Conservation (phyloP, 2,888 invertebrate genomes). For the Brachyopa scutellaris region DNA sequence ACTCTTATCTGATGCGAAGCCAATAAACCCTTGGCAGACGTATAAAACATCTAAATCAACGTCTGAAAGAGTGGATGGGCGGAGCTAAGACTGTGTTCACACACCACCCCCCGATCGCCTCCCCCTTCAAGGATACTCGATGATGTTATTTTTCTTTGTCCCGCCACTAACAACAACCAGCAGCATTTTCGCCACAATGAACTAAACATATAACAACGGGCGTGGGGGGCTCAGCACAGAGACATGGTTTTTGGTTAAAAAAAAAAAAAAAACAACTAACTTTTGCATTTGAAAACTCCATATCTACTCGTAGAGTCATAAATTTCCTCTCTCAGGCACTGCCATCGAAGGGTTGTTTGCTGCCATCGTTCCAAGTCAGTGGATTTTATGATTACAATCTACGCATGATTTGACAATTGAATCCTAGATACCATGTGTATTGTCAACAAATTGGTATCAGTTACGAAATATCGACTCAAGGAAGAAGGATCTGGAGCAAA, state of each 20-base stretch:
- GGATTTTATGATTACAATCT: conserved; percentile 75
- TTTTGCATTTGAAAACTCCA: conserved; percentile 2
- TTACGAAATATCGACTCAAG: conserved; percentile 67
- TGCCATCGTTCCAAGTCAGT: conserved; percentile 74
- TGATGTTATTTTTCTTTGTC: conserved; percentile 43
- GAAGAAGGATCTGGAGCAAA: no score
- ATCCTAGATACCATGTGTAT: conserved; percentile 74
- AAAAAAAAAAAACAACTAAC: conserved; percentile 16
- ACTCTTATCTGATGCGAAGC: conserved; percentile 72
- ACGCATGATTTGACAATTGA: conserved; percentile 76
- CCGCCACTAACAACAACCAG: conserved; percentile 25
- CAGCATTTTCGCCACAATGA: conserved; percentile 60
- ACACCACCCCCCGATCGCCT: not conserved
- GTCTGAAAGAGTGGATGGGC: conserved; percentile 58
- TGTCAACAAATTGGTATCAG: conserved; percentile 74
- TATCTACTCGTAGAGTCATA: conserved; percentile 29
- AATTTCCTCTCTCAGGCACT: conserved; percentile 52
- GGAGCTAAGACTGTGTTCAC: conserved; percentile 29
- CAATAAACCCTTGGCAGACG: conserved; percentile 72
- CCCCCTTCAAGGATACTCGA: conserved; percentile 22
- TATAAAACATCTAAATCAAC: conserved; percentile 72
- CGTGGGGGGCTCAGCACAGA: conserved; percentile 21
- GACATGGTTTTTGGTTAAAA: not conserved
- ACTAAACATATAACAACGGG: conserved; percentile 40
- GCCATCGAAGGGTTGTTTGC: conserved; percentile 71